Percentiles rank a stretch among this genome's conserved stretches.
phyloP scores from a whole-genome alignment of 2,888 invertebrate species.

The Gymnocheta viridis region DNA sequence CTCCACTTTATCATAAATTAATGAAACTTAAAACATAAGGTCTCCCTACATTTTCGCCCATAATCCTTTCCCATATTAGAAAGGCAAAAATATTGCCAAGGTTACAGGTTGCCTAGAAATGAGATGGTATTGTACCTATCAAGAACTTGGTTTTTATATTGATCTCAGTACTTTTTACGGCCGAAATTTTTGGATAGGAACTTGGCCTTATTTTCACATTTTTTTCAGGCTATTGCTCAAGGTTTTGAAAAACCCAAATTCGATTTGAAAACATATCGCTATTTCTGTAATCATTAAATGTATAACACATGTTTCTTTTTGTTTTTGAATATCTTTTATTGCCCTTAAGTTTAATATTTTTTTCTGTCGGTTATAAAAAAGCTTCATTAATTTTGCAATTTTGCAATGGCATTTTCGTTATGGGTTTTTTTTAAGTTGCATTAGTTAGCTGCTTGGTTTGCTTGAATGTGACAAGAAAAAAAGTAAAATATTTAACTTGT shows the following conservation, averaged over 20 bases:
- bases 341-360: not conserved
- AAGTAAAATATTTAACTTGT: constrained; percentile 58
- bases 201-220: too few species aligned
- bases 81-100: too few species aligned
- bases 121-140: too few species aligned
- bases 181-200: too few species aligned
- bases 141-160: too few species aligned
- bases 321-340: not conserved
- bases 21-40: too few species aligned
- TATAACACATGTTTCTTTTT: not conserved
- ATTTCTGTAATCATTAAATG: not conserved
- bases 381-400: not conserved
- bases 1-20: too few species aligned
- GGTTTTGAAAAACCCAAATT: not conserved
- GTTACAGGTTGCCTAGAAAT: too few species aligned
- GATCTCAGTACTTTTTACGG: too few species aligned
- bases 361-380: not conserved
- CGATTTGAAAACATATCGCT: not conserved
- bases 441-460: constrained; percentile 1
- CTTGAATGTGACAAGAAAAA: constrained; percentile 53
- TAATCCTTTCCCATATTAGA: too few species aligned
- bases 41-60: too few species aligned
- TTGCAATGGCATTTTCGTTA: not conserved
- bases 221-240: too few species aligned
- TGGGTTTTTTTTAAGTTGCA: not conserved